Base-by-base conservation (phyloP, 2,113 vertebrate species). In the Dermatemys mawii region DNA sequence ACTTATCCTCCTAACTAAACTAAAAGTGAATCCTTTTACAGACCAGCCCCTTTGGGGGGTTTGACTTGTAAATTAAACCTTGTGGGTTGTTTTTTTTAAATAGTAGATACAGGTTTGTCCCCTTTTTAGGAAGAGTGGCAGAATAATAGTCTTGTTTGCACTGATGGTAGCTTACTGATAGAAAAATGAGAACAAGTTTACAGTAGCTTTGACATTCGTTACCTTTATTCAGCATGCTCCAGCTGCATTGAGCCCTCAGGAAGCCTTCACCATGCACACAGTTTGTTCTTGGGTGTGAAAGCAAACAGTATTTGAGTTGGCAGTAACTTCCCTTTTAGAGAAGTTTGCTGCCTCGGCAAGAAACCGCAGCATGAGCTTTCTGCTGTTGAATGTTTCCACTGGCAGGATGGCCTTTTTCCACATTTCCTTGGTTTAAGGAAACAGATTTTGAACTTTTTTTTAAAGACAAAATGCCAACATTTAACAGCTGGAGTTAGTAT, bases 271-370 rank as follows among this genome's bases (percentile, higher is more conserved):
- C 98, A 90, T 98, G 97, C 98, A 98, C 98, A 98, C 98, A 98
- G 97, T 98, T 99, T 98, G 98, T 98, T 98, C 98, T 98, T 98
- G 98, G 98, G 97, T 98, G 98, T 98, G 98, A 98, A 98, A 98
- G 98, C 95, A 98, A 98, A 98, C 98, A 98, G 98, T 99, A 98
- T 99, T 99, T 99, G 98, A 98, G 97, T 99, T 99, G 99, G 99
- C 99, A 99, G 98, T 95, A 92, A 96, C 97, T 98, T 98, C 98
- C 98, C 98, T 98, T 98, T 98, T 97, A 96, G 98, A 98, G 97
- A 99, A 98, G 98, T 99, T 98, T 99, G 99, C 99, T 99, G 98
- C 98, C 98, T 99, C 98, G 97, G 99, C 99, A 99, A 99, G 99
- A 99, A 99, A 98, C 98, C 98, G 96, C 98, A 98, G 98, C 94